Conservation (phyloP, 1,140 invertebrate species). For the Uloborus diversus region DNA sequence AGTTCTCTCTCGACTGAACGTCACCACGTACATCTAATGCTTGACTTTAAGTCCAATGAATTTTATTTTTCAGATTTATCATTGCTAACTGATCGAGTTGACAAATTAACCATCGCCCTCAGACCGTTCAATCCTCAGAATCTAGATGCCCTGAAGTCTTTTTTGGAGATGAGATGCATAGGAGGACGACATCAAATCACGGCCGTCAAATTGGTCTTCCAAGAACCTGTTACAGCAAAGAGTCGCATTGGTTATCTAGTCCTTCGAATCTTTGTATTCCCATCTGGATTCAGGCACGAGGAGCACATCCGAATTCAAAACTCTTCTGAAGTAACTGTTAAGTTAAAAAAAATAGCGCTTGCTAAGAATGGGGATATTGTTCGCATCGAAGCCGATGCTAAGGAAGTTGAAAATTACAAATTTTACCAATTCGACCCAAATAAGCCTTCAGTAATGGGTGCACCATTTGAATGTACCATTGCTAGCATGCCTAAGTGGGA, state of each 20-base stretch:
- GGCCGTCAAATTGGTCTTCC: slow-evolving; percentile 7
- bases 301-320: slow-evolving; percentile 7
- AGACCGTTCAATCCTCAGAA: neutral
- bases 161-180: neutral
- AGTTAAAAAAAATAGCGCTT: neutral
- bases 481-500: slow-evolving; percentile 3
- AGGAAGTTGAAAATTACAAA: slow-evolving; percentile 15
- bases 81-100: neutral
- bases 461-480: slow-evolving; percentile 1
- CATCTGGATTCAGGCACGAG: neutral
- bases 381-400: neutral
- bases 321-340: neutral
- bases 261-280: neutral
- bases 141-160: neutral
- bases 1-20: too few species aligned
- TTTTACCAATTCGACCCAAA: slow-evolving; percentile 9
- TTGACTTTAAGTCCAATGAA: neutral
- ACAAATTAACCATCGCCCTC: neutral
- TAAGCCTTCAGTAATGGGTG: neutral
- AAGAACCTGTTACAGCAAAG: neutral
- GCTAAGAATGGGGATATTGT: neutral
- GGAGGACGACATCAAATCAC: neutral
- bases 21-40: neutral
- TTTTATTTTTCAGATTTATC: neutral
- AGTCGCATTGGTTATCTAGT: neutral